Evolutionary conservation across 2,113 vertebrate genomes (phyloP).

Genomic region (rat (Rattus norvegicus)): GRCr8 NC_086021.1:143466001-143466500

Average conservation of each 20-base stretch:
- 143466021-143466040: too few relatives aligned
- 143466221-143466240: not conserved
- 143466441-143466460: not conserved
- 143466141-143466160: not conserved
- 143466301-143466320: too few relatives aligned
- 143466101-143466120: not conserved
- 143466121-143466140: not conserved
- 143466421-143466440: not conserved
- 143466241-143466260: not conserved
- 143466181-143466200: not conserved
- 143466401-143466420: not conserved
- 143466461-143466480: not conserved
- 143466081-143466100: not conserved
- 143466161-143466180: not conserved
- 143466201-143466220: not conserved
- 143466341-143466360: not conserved
- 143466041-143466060: not conserved
- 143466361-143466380: not conserved
- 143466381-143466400: not conserved
- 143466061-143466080: not conserved
- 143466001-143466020: not conserved
- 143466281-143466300: not conserved
- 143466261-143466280: not conserved
- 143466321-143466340: not conserved
- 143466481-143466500: not conserved